Evolutionary conservation across 2,888 invertebrate genomes (phyloP).

Genomic region (Agapostemon virescens): DNA sequence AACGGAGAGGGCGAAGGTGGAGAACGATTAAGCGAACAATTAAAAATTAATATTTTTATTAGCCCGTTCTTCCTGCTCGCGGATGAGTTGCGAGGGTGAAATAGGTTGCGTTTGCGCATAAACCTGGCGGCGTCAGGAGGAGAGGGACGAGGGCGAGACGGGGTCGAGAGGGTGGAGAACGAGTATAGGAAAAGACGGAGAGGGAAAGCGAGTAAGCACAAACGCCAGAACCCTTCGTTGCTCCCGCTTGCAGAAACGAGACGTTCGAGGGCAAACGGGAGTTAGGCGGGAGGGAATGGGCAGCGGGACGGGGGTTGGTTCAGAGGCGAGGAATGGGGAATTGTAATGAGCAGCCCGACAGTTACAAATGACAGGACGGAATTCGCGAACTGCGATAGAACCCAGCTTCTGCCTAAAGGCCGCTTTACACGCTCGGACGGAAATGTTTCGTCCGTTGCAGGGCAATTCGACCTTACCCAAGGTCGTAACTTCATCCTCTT

Average conservation of each 20-base stretch:
- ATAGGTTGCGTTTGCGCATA: conserved; percentile 66
- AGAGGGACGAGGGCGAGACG: background rate
- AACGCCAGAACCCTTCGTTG: conserved; percentile 63
- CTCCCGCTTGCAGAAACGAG: conserved; percentile 60
- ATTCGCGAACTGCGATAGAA: conserved; percentile 80
- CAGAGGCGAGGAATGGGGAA: conserved; percentile 79
- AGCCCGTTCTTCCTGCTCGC: conserved; percentile 49
- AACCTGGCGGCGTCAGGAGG: conserved; percentile 9
- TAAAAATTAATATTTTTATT: conserved; percentile 71
- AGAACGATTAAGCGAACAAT: conserved; percentile 66
- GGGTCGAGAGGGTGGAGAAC: conserved; percentile 44
- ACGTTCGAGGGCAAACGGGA: conserved; percentile 55
- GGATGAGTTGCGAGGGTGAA: conserved; percentile 58
- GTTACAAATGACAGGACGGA: conserved; percentile 81
- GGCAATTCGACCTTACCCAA: conserved; percentile 67
- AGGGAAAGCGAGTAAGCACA: conserved; percentile 66
- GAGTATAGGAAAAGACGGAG: conserved; percentile 54
- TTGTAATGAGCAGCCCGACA: conserved; percentile 81
- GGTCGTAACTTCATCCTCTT: conserved; percentile 66
- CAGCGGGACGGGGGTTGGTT: conserved; percentile 55
- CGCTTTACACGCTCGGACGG: conserved; percentile 75
- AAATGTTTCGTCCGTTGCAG: conserved; percentile 70
- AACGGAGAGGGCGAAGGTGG: background rate
- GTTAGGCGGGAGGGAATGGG: conserved; percentile 18
- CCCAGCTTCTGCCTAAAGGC: conserved; percentile 78